Evolutionary conservation across 2,888 invertebrate species (phyloP), one percentile per base, ranked within the genome.

Genomic region (Lypha dubia): DNA sequence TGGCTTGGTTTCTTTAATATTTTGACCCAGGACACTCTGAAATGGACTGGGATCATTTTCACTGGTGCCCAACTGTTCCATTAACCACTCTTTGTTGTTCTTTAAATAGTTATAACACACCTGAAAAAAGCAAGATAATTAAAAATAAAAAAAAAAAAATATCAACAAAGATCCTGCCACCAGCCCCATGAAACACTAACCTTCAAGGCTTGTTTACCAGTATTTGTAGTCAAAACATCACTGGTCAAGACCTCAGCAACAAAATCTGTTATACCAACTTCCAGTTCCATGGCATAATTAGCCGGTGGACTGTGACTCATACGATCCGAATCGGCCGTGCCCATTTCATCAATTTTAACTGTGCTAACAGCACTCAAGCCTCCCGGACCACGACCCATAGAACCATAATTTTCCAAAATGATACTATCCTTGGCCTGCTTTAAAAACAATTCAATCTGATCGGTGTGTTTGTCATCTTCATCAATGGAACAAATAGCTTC

Each of bases 401-500:
- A 84, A 9, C 79, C 87, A 65, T 82, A 84, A 0, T 88, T 87
- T 67, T 90, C 90, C 0, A 93, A 92, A 79, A 93, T 93, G 67
- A 94, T 93, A 11, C 92, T 92, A 35, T 92, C 93, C 83, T 93
- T 93, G 1, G 94, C 93, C 87, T 94, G 93, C 11, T 93, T 92
- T 15, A 96, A 90, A 49, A 96, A 94, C 49, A 94, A 92, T 13
- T 94, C 93, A 63, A 97, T 95, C 89, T 96, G 95, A 84, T 95
- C 94, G 0, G 96, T 96, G 88, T 96, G 96, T 87, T 96, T 96
- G 89, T 96, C 94, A 82, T 96, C 95, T 88, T 96, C 96, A 89
- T 96, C 96, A 67, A 97, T 94, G 24, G 95, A 95, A 89, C 97
- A 97, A 15, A 97, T 93, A 0, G 96, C 95, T 91, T 97, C 97